Evolutionary conservation across 2,797 vertebrate species (phyloP).

Genomic region (Kryptolebias ocellatus): DNA sequence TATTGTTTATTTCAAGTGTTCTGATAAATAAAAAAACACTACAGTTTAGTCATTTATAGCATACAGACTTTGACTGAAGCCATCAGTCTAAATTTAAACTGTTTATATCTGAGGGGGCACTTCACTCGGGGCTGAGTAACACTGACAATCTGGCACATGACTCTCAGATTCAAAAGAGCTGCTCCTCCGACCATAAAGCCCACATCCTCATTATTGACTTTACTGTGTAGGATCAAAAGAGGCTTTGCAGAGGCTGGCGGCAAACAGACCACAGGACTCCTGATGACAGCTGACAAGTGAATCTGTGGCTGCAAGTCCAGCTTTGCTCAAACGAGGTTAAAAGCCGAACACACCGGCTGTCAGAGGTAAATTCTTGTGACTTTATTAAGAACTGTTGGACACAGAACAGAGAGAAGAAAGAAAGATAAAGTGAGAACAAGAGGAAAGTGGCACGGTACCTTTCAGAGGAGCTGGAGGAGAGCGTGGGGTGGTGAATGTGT

Average conservation of each 20-base stretch:
- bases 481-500: conserved; percentile 94
- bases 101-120: conserved; percentile 26
- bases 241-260: conserved; percentile 33
- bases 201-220: conserved; percentile 55
- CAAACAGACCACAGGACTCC: conserved; percentile 27
- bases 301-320: conserved; percentile 30
- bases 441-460: conserved; percentile 79
- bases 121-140: conserved; percentile 34
- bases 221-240: conserved; percentile 50
- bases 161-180: conserved; percentile 38
- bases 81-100: conserved; percentile 18
- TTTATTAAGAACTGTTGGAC: conserved; percentile 33
- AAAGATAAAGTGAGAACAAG: neutral
- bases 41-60: conserved; percentile 2
- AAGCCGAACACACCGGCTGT: conserved; percentile 36
- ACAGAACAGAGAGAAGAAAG: neutral
- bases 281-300: conserved; percentile 39
- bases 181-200: conserved; percentile 36
- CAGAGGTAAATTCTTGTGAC: conserved; percentile 30
- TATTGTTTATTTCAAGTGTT: conserved; percentile 1
- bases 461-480: conserved; percentile 93
- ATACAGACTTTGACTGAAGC: conserved; percentile 14
- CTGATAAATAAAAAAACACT: conserved; percentile 6
- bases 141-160: conserved; percentile 37
- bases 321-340: conserved; percentile 43